A percentile compares a stretch with the other conserved stretches of the same genome.
Conservation (phyloP, 2,113 vertebrate species). For the Platichthys stellatus region DNA sequence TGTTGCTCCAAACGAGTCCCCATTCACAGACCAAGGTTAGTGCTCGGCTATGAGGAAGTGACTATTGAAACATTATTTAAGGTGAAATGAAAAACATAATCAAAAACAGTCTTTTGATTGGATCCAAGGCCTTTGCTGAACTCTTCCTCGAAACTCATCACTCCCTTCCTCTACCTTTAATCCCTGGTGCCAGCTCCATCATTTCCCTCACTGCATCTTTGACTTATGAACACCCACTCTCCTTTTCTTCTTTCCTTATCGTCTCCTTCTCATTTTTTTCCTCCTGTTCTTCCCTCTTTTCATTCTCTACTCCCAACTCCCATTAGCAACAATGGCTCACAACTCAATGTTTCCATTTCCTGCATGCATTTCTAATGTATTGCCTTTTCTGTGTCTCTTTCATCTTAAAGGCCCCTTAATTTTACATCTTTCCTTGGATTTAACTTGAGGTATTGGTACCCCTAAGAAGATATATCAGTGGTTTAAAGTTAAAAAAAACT, state of each 20-base stretch:
- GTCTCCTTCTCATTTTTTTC: conserved; percentile 34
- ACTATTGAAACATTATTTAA: conserved; percentile 66
- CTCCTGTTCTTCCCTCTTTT: conserved; percentile 13
- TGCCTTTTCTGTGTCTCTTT: neutral
- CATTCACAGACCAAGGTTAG: conserved; percentile 53
- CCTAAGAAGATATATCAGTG: no score
- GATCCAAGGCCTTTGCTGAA: conserved; percentile 72
- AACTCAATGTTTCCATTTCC: neutral
- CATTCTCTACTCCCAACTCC: conserved; percentile 12
- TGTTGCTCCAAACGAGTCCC: conserved; percentile 53
- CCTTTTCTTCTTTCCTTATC: conserved; percentile 16
- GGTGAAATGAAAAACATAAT: conserved; percentile 67
- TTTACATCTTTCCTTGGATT: no score
- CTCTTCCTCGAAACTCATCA: conserved; percentile 71
- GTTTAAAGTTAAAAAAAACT: no score
- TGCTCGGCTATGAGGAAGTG: conserved; percentile 57
- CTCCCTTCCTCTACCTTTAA: conserved; percentile 66
- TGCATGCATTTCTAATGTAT: neutral
- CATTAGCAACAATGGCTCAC: neutral
- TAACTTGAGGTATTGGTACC: no score
- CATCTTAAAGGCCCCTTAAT: no score
- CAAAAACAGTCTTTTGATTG: conserved; percentile 68
- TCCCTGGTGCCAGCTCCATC: conserved; percentile 62
- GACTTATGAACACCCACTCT: conserved; percentile 45
- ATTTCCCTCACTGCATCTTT: conserved; percentile 40